Conservation (phyloP, 2,113 vertebrate genomes). For the Ellobius talpinus region DNA sequence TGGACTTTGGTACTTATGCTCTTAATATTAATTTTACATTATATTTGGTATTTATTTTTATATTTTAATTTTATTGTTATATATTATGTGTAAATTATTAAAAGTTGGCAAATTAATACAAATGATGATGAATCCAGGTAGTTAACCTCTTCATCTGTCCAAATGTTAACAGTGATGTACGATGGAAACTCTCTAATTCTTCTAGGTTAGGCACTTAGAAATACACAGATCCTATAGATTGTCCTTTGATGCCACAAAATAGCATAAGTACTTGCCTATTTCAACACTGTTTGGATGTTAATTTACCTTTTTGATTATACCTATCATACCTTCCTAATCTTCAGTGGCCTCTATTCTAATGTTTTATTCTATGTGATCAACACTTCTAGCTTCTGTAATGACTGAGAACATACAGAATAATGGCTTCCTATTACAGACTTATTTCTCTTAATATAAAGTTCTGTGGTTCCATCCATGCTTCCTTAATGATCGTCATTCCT, state of each 20-base stretch:
- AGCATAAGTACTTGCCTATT: neutral
- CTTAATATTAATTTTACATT: neutral
- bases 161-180: neutral
- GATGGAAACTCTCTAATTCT: neutral
- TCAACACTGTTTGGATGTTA: neutral
- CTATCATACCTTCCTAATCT: neutral
- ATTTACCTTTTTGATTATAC: neutral
- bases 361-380: neutral
- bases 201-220: neutral
- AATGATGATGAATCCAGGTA: neutral
- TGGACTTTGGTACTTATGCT: neutral
- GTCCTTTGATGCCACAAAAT: neutral
- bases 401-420: neutral
- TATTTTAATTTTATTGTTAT: neutral
- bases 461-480: neutral
- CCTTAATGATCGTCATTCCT: neutral
- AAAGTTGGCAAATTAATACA: neutral
- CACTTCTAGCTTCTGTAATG: neutral
- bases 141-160: neutral
- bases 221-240: neutral
- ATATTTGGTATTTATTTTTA: neutral
- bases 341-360: neutral
- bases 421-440: neutral
- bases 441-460: neutral
- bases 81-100: neutral